Conservation (phyloP, 2,888 invertebrate genomes). For the Tenthredo distinguenda region DNA sequence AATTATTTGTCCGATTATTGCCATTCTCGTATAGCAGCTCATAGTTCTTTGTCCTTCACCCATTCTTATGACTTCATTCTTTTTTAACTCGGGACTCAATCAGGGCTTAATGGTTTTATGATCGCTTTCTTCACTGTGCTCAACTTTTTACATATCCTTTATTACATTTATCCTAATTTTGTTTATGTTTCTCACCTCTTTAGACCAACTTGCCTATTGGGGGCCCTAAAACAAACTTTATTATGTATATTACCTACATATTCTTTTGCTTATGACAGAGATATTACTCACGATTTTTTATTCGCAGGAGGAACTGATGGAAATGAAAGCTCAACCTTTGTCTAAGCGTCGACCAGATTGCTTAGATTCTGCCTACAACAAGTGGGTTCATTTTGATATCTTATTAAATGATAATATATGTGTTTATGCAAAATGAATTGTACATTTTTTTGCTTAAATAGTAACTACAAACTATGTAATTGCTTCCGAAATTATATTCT, state of each 20-base stretch:
- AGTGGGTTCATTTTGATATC: constrained; percentile 75
- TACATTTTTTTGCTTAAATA: neutral
- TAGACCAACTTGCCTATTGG: neutral
- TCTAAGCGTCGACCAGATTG: constrained; percentile 88
- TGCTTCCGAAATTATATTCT: constrained; percentile 38
- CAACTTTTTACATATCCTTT: neutral
- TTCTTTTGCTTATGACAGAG: neutral
- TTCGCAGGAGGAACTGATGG: constrained; percentile 86
- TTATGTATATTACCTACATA: neutral
- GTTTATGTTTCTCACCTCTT: neutral
- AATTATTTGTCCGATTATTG: too few species aligned
- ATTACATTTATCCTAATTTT: neutral
- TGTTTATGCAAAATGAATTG: neutral
- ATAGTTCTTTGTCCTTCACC: too few species aligned
- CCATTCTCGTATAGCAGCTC: too few species aligned
- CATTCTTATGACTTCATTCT: too few species aligned
- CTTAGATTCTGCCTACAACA: constrained; percentile 81
- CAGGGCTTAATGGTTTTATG: neutral
- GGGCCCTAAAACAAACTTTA: neutral
- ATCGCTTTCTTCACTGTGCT: neutral
- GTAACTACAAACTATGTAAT: neutral
- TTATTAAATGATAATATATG: constrained; percentile 3
- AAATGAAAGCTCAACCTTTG: constrained; percentile 85
- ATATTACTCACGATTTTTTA: constrained; percentile 71
- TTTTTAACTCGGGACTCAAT: too few species aligned